Percentiles rank a stretch among this genome's conserved stretches.
phyloP scores from a whole-genome alignment of 2,797 vertebrate genomes.

The Sebastes wilsoni region DNA sequence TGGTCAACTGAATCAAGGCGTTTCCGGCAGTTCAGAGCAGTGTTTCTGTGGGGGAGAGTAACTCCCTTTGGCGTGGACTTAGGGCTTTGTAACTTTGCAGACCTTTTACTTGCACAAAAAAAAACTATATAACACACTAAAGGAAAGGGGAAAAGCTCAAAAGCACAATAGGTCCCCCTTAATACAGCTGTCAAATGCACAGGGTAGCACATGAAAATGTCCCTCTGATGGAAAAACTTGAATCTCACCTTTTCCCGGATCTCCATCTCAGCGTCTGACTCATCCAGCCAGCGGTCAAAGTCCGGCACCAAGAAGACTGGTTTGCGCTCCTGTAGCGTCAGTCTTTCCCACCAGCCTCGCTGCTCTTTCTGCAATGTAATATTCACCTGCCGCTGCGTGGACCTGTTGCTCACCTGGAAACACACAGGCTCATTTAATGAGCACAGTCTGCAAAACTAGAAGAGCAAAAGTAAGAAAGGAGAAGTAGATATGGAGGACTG shows the following conservation, averaged over 20 bases:
- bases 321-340: slow-evolving; percentile 90
- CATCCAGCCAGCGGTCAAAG: slow-evolving; percentile 97
- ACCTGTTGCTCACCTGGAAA: slow-evolving; percentile 85
- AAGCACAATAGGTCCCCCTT: too few relatives aligned
- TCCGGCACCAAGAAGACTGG: slow-evolving; percentile 92
- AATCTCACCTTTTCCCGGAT: slow-evolving; percentile 88
- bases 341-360: slow-evolving; percentile 92
- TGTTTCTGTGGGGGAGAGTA: too few relatives aligned
- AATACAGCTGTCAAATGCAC: background rate
- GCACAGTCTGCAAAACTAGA: background rate
- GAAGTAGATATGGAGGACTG: accelerated
- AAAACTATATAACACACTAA: too few relatives aligned
- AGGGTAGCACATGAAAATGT: background rate
- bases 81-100: too few relatives aligned
- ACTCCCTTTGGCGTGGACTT: too few relatives aligned
- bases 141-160: too few relatives aligned
- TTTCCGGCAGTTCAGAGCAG: too few relatives aligned
- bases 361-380: slow-evolving; percentile 89
- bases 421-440: background rate
- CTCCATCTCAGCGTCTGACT: slow-evolving; percentile 97
- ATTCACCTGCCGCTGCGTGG: slow-evolving; percentile 93
- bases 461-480: background rate
- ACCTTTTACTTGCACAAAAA: too few relatives aligned
- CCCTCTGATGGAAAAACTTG: background rate
- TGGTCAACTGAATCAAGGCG: too few relatives aligned